Evolutionary conservation across 2,113 vertebrate genomes (phyloP).

Genomic region (Ictalurus furcatus): DNA sequence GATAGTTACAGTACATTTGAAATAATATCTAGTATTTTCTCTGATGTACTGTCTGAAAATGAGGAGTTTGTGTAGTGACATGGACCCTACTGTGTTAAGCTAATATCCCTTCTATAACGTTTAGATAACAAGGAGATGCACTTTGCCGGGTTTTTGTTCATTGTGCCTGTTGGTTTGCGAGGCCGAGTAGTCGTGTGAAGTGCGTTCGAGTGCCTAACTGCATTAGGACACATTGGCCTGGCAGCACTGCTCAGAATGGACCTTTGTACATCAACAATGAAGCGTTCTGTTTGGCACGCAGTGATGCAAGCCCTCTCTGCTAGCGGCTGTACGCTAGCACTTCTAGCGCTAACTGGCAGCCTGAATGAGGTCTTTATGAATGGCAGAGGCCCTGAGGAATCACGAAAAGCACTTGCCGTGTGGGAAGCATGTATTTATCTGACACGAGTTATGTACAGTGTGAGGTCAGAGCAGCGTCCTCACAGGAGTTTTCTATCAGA

Average conservation of each 20-base stretch:
- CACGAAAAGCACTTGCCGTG: conserved; percentile 27
- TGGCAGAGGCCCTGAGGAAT: conserved; percentile 3
- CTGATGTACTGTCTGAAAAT: not conserved
- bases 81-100: not conserved
- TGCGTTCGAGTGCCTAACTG: conserved; percentile 56
- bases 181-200: conserved; percentile 43
- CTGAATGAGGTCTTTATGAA: conserved; percentile 50
- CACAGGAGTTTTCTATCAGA: not conserved
- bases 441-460: conserved; percentile 8
- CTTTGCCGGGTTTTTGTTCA: conserved; percentile 36
- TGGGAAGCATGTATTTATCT: conserved; percentile 13
- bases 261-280: conserved; percentile 55
- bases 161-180: conserved; percentile 39
- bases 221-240: conserved; percentile 54
- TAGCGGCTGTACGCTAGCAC: conserved; percentile 38
- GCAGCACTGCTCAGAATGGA: conserved; percentile 52
- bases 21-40: not conserved
- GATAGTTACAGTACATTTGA: not conserved
- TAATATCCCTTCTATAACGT: conserved; percentile 30
- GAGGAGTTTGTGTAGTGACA: not conserved
- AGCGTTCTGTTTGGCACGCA: conserved; percentile 37
- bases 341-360: not conserved
- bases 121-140: conserved; percentile 32
- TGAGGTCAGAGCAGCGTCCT: not conserved
- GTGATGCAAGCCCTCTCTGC: conserved; percentile 48